Evolutionary conservation across 2,888 invertebrate species (phyloP), one percentile per base, ranked within the genome.

Genomic region (Epinotia ramella): DNA sequence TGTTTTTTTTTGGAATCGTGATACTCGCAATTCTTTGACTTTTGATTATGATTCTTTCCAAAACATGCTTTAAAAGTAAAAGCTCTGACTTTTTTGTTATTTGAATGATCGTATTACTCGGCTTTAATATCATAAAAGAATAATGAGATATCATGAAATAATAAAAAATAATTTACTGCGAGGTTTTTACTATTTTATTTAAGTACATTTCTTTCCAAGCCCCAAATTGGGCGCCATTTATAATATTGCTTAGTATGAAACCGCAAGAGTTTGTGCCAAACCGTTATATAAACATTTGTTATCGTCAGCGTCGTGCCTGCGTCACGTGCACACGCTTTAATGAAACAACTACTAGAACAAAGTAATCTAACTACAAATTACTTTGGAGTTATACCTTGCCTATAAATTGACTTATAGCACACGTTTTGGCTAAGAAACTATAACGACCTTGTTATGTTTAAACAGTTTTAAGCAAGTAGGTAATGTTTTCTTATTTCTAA

Each of bases 341-440:
- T 60, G 33, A 40, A 66, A 67, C 49, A 66, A 60, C 60, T 24
- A 73, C 33, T 70, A 18, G 24, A 71, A 66, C 57, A 66, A 67
- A 33, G 66, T 60, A 73, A 60, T 60, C 53, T 60, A 73, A 60
- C 66, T 67, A 73, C 46, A 73, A 73, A 66, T 73, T 49, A 73
- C 59, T 69, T 69, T 24, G 59, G 9, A 53, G 66, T 56, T 67
- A 60, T 28, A 66, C 59, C 40, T 73, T 67, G 49, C 49, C 60
- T 60, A 73, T 69, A 73, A 60, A 73, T 73, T 66, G 49, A 66
- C 53, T 67, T 53, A 2, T 16, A 59, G 20, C 49, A 18, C 49
- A 67, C 59, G 49, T 20, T 53, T 40, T n/a, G 66, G 66, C 53
- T 44, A n/a, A 16, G 33, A 60, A 66, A 49, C 59, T 33, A 20